phyloP scores from a whole-genome alignment of 1,140 invertebrate species.

The Bilobella aurantiaca region DNA sequence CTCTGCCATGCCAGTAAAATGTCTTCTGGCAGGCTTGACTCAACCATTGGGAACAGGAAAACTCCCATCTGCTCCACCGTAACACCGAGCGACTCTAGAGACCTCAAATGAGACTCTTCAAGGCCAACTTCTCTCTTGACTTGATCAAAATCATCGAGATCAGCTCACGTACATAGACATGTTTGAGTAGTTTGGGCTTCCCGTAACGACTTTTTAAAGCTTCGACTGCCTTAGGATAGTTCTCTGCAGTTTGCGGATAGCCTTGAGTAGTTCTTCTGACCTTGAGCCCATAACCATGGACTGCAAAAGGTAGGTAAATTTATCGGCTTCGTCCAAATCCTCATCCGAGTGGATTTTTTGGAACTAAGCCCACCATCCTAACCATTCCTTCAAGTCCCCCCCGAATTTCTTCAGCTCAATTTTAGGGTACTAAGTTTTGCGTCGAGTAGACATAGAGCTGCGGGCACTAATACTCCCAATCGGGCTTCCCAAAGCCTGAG shows the following conservation, averaged over 20 bases:
- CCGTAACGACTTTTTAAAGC: conserved; percentile 7
- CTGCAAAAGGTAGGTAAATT: conserved; percentile 35
- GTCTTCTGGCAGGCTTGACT: conserved; percentile 37
- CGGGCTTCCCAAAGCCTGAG: too few relatives aligned
- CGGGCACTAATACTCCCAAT: too few relatives aligned
- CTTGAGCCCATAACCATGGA: not conserved
- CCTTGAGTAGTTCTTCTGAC: conserved; percentile 11
- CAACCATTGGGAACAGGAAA: conserved; percentile 37
- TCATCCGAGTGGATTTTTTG: conserved; percentile 38
- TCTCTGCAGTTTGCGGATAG: conserved; percentile 5
- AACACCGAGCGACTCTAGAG: conserved; percentile 39
- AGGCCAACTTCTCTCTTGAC: conserved; percentile 16
- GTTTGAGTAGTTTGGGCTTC: not conserved
- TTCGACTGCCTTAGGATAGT: conserved; percentile 18
- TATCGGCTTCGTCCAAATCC: conserved; percentile 33
- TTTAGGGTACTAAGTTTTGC: too few relatives aligned
- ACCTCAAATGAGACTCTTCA: conserved; percentile 33
- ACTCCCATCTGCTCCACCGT: conserved; percentile 37
- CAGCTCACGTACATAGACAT: conserved; percentile 18
- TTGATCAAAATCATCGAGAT: conserved; percentile 7
- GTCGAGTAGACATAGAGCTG: too few relatives aligned
- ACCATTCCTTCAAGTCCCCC: too few relatives aligned
- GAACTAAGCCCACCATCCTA: conserved; percentile 39
- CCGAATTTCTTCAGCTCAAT: too few relatives aligned
- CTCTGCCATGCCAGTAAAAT: conserved; percentile 34